phyloP scores from a whole-genome alignment of 2,888 invertebrate species.

The Limnephilus auricula region DNA sequence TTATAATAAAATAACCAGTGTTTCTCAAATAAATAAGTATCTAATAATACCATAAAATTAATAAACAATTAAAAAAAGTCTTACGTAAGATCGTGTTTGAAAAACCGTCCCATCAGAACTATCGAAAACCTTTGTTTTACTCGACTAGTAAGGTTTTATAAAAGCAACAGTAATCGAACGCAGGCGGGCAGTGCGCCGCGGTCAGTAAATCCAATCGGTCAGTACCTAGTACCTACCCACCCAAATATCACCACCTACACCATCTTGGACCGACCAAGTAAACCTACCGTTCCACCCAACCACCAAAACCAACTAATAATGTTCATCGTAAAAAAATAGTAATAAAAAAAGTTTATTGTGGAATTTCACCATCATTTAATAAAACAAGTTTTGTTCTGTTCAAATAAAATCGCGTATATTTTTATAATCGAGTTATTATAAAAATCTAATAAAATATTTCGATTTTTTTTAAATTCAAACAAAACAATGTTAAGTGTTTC shows the following conservation, averaged over 20 bases:
- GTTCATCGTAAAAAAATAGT: neutral
- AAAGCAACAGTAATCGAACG: neutral
- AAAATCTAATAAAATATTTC: neutral
- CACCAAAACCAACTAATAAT: neutral
- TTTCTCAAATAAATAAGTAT: too few relatives aligned
- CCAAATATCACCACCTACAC: neutral
- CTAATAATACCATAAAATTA: too few relatives aligned
- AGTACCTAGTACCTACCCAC: neutral
- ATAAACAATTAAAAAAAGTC: too few relatives aligned
- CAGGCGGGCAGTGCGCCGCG: neutral
- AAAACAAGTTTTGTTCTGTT: neutral
- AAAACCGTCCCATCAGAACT: neutral
- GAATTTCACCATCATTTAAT: neutral
- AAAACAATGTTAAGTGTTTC: neutral
- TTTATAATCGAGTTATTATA: neutral
- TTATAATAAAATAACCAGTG: too few relatives aligned
- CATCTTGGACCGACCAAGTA: neutral
- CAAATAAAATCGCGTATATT: neutral
- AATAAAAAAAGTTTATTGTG: neutral
- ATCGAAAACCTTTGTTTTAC: neutral
- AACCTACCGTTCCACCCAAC: neutral
- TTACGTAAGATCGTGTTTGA: neutral
- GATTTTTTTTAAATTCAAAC: too few relatives aligned
- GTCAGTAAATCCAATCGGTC: neutral
- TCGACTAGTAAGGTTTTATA: neutral